These are phyloP conservation scores for Cephus pulcher DNA, from an alignment of 2,888 invertebrate genomes.

Conservation along the genomic window DNA sequence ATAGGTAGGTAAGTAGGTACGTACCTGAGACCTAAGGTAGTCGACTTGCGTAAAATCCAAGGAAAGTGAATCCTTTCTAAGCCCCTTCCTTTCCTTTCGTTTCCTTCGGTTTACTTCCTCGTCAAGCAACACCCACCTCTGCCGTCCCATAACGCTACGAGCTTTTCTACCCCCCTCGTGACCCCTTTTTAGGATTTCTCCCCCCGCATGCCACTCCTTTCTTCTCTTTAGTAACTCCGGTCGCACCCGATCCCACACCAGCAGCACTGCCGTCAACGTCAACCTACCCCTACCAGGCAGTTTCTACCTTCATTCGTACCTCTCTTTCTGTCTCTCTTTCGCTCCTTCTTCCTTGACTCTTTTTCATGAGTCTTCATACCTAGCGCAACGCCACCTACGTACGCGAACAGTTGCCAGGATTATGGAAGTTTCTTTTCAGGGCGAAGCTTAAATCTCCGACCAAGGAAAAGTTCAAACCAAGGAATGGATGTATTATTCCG, in stretches of 20 bases:
- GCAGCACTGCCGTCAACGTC: too few relatives aligned
- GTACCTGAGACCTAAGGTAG: neutral
- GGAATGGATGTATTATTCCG: conserved; percentile 39
- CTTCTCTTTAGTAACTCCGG: neutral
- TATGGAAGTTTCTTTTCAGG: conserved; percentile 49
- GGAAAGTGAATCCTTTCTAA: conserved; percentile 41
- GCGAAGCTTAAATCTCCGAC: conserved; percentile 44
- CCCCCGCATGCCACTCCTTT: conserved; percentile 3
- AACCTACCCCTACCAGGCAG: neutral
- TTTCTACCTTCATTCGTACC: neutral
- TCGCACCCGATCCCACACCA: neutral
- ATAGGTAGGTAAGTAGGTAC: neutral
- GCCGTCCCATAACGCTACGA: neutral
- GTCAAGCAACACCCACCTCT: neutral
- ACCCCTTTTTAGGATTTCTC: neutral
- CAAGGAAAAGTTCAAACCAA: conserved; percentile 23
- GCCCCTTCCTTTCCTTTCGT: conserved; percentile 27
- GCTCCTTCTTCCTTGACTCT: conserved; percentile 12
- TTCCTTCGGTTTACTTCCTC: neutral
- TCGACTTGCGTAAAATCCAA: conserved; percentile 27
- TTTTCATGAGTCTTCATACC: conserved; percentile 18
- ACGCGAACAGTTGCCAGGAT: conserved; percentile 35
- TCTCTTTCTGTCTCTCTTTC: conserved; percentile 19
- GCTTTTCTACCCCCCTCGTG: neutral
- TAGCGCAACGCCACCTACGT: conserved; percentile 31